A percentile compares a stretch with the other conserved stretches of the same genome.
Evolutionary conservation across 2,888 invertebrate genomes (phyloP).

Genomic region (Gymnosoma rotundatum): DNA sequence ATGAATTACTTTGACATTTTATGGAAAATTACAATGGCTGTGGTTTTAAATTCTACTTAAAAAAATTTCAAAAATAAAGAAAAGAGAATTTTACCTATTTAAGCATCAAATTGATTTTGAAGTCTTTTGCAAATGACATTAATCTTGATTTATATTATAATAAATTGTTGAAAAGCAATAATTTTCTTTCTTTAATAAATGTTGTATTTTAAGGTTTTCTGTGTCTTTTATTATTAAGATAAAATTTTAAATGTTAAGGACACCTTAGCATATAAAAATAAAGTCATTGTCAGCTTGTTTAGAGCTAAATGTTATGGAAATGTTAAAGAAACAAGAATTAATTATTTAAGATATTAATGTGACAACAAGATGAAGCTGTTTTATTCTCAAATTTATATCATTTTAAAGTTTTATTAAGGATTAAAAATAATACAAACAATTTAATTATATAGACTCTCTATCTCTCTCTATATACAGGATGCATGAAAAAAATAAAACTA

Average conservation of each 20-base stretch:
- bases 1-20: slow-evolving; percentile 69
- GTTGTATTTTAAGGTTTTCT: neutral
- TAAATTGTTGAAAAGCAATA: slow-evolving; percentile 30
- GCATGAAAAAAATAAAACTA: too few species aligned
- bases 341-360: neutral
- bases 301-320: neutral
- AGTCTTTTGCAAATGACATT: slow-evolving; percentile 54
- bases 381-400: neutral
- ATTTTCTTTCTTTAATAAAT: neutral
- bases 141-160: slow-evolving; percentile 66
- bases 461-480: too few species aligned
- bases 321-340: too few species aligned
- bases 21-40: slow-evolving; percentile 57
- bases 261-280: slow-evolving; percentile 7
- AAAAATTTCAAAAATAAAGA: neutral
- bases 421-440: too few species aligned
- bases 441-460: too few species aligned
- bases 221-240: neutral
- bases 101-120: slow-evolving; percentile 57
- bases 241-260: slow-evolving; percentile 50
- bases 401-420: neutral
- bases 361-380: neutral
- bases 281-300: neutral
- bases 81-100: slow-evolving; percentile 18
- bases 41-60: slow-evolving; percentile 1